phyloP scores from a whole-genome alignment of 2,888 invertebrate genomes.

The Caenorhabditis sinica region DNA sequence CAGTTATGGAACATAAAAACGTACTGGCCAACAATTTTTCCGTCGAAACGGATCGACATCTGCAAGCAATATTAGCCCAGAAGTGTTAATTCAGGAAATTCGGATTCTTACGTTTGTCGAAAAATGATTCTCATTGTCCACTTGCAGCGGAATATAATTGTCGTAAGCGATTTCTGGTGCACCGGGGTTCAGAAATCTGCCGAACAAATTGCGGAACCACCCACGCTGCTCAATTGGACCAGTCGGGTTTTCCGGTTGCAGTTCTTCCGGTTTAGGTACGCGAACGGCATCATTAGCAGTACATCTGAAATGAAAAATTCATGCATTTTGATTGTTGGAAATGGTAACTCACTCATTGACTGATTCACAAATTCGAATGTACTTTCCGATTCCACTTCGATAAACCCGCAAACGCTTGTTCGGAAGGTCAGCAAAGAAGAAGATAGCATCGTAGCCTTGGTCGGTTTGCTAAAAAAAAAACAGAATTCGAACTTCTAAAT shows the following conservation, averaged over 20 bases:
- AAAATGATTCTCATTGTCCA: slow-evolving; percentile 64
- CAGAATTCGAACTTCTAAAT: background rate
- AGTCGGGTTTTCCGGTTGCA: slow-evolving; percentile 42
- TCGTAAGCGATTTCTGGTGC: slow-evolving; percentile 65
- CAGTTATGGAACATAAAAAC: slow-evolving; percentile 97
- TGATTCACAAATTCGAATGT: slow-evolving; percentile 75
- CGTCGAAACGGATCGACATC: slow-evolving; percentile 80
- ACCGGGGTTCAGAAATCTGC: slow-evolving; percentile 60
- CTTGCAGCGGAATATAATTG: slow-evolving; percentile 66
- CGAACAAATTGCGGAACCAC: slow-evolving; percentile 67
- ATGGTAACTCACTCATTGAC: slow-evolving; percentile 61
- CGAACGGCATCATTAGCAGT: slow-evolving; percentile 40
- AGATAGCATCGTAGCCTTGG: slow-evolving; percentile 81
- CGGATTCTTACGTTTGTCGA: slow-evolving; percentile 62
- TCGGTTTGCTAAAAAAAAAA: slow-evolving; percentile 76
- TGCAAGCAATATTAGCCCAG: slow-evolving; percentile 56
- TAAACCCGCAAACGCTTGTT: slow-evolving; percentile 75
- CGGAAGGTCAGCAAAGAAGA: slow-evolving; percentile 81
- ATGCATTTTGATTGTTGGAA: background rate
- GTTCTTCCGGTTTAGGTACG: slow-evolving; percentile 60
- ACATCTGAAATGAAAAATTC: slow-evolving; percentile 39
- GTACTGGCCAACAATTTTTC: slow-evolving; percentile 90
- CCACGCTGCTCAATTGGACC: slow-evolving; percentile 49
- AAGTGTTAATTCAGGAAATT: background rate
- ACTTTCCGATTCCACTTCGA: slow-evolving; percentile 77